Conservation (phyloP, 2,113 vertebrate species). For the Ictalurus furcatus region DNA sequence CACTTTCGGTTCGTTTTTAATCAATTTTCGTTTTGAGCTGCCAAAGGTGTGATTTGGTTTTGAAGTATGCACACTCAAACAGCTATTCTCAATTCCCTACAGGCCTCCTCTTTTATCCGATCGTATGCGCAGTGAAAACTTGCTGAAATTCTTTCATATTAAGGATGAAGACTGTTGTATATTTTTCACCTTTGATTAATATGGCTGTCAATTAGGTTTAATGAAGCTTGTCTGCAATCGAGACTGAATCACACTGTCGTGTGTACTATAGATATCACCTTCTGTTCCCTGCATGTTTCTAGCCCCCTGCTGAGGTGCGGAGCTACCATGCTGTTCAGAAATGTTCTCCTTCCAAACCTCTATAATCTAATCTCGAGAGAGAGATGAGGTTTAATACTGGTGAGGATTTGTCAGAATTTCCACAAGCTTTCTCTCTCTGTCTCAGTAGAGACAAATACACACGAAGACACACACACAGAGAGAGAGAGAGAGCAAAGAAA, state of each 20-base stretch:
- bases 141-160: not conserved
- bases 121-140: not conserved
- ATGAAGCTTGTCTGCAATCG: conserved; percentile 33
- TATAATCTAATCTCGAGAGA: conserved; percentile 52
- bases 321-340: conserved; percentile 43
- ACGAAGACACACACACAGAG: not conserved
- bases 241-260: not conserved
- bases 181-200: conserved; percentile 36
- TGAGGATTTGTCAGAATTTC: conserved; percentile 41
- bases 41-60: conserved; percentile 2
- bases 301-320: conserved; percentile 28
- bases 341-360: conserved; percentile 44
- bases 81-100: not conserved
- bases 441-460: conserved; percentile 19
- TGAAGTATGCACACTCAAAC: not conserved
- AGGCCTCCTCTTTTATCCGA: conserved; percentile 9
- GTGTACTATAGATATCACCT: conserved; percentile 27
- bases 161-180: conserved; percentile 2
- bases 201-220: conserved; percentile 38
- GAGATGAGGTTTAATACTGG: conserved; percentile 36
- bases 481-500: not conserved
- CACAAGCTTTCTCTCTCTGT: conserved; percentile 20
- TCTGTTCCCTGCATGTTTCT: conserved; percentile 43
- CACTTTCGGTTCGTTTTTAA: not conserved
- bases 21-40: not conserved